Percentiles rank a stretch among this genome's conserved stretches.
phyloP scores from a whole-genome alignment of 1,140 invertebrate genomes.

The Nixonia krombeini region DNA sequence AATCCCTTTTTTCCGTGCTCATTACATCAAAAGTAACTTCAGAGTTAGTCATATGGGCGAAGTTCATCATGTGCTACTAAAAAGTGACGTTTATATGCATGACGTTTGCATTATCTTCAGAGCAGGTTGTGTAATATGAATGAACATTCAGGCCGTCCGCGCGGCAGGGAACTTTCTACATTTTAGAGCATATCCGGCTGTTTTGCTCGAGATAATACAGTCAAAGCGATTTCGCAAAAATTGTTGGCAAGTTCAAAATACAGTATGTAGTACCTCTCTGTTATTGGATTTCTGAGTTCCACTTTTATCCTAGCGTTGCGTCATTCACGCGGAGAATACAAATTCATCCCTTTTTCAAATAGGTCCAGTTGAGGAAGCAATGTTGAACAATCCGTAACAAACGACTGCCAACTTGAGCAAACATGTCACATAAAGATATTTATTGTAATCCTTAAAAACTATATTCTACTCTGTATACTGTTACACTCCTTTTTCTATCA shows the following conservation, averaged over 20 bases:
- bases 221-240: slow-evolving; percentile 6
- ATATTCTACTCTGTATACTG: too few relatives aligned
- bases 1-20: too few relatives aligned
- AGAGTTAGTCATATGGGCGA: slow-evolving; percentile 5
- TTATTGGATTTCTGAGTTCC: background rate
- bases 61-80: slow-evolving; percentile 16
- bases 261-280: background rate
- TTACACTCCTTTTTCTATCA: too few relatives aligned
- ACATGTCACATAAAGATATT: too few relatives aligned
- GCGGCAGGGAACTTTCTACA: slow-evolving; percentile 11
- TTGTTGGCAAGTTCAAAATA: background rate
- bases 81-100: slow-evolving; percentile 33
- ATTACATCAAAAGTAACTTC: slow-evolving; percentile 16
- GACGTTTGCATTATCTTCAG: slow-evolving; percentile 24
- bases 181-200: slow-evolving; percentile 2
- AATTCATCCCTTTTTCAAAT: too few relatives aligned
- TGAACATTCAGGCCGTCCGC: background rate
- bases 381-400: too few relatives aligned
- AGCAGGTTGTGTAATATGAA: slow-evolving; percentile 20
- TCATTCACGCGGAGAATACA: too few relatives aligned
- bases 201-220: slow-evolving; percentile 9
- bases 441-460: too few relatives aligned
- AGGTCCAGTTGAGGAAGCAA: too few relatives aligned
- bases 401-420: too few relatives aligned
- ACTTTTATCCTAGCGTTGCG: too few relatives aligned